A percentile compares a stretch with the other conserved stretches of the same genome.
These are phyloP conservation scores for Oncorhynchus mykiss DNA, from an alignment of 2,113 vertebrate genomes.

Conservation along the genomic window DNA sequence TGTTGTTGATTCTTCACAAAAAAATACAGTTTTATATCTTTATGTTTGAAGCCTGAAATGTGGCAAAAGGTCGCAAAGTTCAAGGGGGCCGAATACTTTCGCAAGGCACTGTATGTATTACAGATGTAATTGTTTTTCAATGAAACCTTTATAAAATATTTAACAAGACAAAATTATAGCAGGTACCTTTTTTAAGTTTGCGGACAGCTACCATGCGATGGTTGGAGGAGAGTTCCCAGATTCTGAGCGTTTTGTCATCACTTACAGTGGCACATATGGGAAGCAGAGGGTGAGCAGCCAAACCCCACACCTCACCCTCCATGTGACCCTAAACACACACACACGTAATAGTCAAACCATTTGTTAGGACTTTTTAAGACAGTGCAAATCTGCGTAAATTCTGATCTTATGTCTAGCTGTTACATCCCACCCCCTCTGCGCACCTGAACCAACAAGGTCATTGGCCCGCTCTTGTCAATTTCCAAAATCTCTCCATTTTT, in stretches of 20 bases:
- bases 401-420: background rate
- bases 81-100: too few relatives aligned
- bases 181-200: constrained; percentile 94
- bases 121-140: too few relatives aligned
- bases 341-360: constrained; percentile 10
- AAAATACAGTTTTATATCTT: too few relatives aligned
- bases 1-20: too few relatives aligned
- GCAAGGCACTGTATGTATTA: too few relatives aligned
- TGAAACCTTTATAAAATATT: too few relatives aligned
- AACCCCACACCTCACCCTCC: constrained; percentile 97
- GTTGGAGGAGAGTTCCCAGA: constrained; percentile 95
- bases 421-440: background rate
- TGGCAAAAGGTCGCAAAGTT: too few relatives aligned
- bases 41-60: too few relatives aligned
- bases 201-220: constrained; percentile 97
- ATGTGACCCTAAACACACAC: constrained; percentile 85
- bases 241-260: constrained; percentile 92
- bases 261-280: constrained; percentile 95
- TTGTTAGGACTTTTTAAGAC: background rate
- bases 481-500: constrained; percentile 97
- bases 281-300: constrained; percentile 91
- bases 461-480: constrained; percentile 94
- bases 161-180: background rate
- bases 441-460: constrained; percentile 92
- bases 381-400: background rate